Evolutionary conservation across 2,888 invertebrate species (phyloP).

Genomic region (Trimorus sp.): DNA sequence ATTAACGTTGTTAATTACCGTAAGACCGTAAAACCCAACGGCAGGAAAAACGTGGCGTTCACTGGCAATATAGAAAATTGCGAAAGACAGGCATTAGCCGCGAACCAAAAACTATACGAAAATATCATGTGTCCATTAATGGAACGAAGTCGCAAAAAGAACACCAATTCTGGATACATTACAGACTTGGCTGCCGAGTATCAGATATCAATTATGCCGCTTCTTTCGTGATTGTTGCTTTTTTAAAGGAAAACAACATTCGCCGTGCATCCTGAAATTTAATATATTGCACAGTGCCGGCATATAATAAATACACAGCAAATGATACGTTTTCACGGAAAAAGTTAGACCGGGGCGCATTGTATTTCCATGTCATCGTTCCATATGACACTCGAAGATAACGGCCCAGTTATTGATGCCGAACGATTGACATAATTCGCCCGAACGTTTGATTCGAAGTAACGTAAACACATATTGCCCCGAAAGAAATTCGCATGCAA

Average conservation of each 20-base stretch:
- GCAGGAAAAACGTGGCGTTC: neutral
- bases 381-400: conserved; percentile 19
- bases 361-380: conserved; percentile 14
- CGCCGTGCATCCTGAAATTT: conserved; percentile 43
- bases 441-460: neutral
- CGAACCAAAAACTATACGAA: conserved; percentile 26
- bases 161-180: conserved; percentile 38
- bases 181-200: conserved; percentile 49
- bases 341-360: conserved; percentile 27
- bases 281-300: conserved; percentile 36
- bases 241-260: conserved; percentile 47
- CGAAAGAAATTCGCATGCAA: neutral
- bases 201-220: conserved; percentile 51
- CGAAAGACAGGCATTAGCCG: conserved; percentile 35
- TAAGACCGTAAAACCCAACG: too few relatives aligned
- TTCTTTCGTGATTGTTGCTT: conserved; percentile 49
- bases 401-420: conserved; percentile 24
- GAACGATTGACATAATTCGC: conserved; percentile 32
- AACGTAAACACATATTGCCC: neutral
- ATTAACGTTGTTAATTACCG: too few relatives aligned
- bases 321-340: conserved; percentile 31
- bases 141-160: conserved; percentile 30
- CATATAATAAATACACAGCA: conserved; percentile 39
- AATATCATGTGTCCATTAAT: conserved; percentile 62
- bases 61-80: conserved; percentile 36